Percentiles rank a stretch among this genome's conserved stretches.
These are phyloP conservation scores for Therioaphis trifolii DNA, from an alignment of 2,888 invertebrate genomes.

Conservation along the genomic window DNA sequence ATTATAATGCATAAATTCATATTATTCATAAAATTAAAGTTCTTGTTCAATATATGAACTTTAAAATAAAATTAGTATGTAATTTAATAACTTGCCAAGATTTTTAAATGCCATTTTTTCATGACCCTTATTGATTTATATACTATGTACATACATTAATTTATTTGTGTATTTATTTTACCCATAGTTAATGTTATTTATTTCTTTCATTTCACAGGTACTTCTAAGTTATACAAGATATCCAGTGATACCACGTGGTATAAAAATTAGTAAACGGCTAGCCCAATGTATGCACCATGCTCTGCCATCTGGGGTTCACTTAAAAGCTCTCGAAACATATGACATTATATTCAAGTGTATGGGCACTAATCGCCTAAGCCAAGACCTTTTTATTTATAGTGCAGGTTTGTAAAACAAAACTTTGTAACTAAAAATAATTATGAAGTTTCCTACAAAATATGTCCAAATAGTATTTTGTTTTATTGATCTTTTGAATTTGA, in stretches of 20 bases:
- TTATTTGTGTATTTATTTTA: neutral
- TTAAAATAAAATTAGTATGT: neutral
- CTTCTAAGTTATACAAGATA: conserved; percentile 83
- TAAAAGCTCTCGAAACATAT: conserved; percentile 91
- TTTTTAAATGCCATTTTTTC: conserved; percentile 36
- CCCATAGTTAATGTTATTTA: neutral
- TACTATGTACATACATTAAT: neutral
- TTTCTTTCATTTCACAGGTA: conserved; percentile 72
- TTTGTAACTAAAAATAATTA: neutral
- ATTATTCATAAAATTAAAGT: conserved; percentile 29
- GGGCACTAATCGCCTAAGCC: conserved; percentile 82
- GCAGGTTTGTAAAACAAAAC: conserved; percentile 71
- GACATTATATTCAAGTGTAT: conserved; percentile 90
- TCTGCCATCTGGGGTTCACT: conserved; percentile 89
- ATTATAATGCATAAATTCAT: neutral
- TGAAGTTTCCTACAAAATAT: neutral
- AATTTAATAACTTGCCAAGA: conserved; percentile 18
- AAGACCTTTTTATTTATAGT: conserved; percentile 86
- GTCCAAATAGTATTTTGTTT: neutral
- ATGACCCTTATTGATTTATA: neutral
- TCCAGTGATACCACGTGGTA: conserved; percentile 85
- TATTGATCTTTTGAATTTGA: neutral
- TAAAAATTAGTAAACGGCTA: conserved; percentile 88
- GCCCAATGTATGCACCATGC: conserved; percentile 95
- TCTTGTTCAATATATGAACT: conserved; percentile 12